A percentile compares a stretch with the other conserved stretches of the same genome.
Evolutionary conservation across 2,113 vertebrate genomes (phyloP).

Genomic region (Scophthalmus maximus): DNA sequence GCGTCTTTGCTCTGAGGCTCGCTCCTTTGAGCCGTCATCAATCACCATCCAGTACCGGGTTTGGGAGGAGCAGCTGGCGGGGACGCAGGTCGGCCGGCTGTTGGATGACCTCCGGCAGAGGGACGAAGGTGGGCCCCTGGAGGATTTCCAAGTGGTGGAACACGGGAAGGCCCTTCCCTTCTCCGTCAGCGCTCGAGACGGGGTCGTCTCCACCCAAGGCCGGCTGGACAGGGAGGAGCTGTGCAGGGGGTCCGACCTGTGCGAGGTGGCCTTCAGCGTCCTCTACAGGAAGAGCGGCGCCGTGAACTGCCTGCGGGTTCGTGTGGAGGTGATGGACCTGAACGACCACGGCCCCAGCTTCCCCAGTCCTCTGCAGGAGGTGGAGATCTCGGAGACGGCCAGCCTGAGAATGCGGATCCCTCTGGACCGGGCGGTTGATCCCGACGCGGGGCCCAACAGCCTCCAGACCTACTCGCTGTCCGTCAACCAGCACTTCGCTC

Average conservation of each 20-base stretch:
- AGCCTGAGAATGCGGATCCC: slow-evolving; percentile 87
- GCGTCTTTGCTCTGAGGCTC: slow-evolving; percentile 47
- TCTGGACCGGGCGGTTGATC: slow-evolving; percentile 89
- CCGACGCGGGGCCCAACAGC: slow-evolving; percentile 85
- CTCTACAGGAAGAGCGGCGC: slow-evolving; percentile 81
- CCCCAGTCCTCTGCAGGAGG: slow-evolving; percentile 84
- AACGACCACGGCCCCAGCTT: slow-evolving; percentile 92
- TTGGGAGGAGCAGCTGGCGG: slow-evolving; percentile 87
- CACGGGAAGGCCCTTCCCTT: slow-evolving; percentile 84
- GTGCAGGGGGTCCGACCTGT: slow-evolving; percentile 86
- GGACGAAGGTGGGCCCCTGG: slow-evolving; percentile 61
- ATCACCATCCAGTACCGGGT: slow-evolving; percentile 84
- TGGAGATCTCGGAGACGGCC: slow-evolving; percentile 92
- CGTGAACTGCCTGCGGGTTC: slow-evolving; percentile 83
- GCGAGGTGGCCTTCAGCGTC: slow-evolving; percentile 89
- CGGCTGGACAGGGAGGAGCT: slow-evolving; percentile 91
- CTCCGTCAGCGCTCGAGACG: slow-evolving; percentile 79
- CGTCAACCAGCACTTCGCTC: slow-evolving; percentile 87
- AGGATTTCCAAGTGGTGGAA: slow-evolving; percentile 89
- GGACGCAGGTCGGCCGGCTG: slow-evolving; percentile 88
- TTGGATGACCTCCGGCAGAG: slow-evolving; percentile 82
- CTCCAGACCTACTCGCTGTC: slow-evolving; percentile 88
- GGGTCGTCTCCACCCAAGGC: slow-evolving; percentile 84
- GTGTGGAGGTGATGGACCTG: slow-evolving; percentile 90
- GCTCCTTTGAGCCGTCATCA: slow-evolving; percentile 51